Conservation (phyloP, 2,113 vertebrate species). For the Erythrocercus mccallii region DNA sequence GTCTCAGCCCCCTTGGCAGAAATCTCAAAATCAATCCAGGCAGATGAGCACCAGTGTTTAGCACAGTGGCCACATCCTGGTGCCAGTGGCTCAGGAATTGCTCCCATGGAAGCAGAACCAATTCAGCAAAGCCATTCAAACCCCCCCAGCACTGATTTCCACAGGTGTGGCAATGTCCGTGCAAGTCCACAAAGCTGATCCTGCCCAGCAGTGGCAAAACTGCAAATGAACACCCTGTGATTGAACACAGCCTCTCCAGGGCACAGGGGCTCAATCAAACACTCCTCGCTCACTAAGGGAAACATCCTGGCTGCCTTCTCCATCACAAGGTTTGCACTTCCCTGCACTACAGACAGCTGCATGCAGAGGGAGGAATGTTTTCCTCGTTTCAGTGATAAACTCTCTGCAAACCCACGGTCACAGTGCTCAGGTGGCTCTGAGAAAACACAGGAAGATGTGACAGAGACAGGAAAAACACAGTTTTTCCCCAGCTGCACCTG, state of each 20-base stretch:
- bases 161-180: fast-evolving
- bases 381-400: not conserved
- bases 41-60: fast-evolving
- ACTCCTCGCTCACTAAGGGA: no score
- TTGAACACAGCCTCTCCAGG: not conserved
- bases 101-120: not conserved
- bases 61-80: no score
- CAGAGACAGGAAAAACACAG: not conserved
- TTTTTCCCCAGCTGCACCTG: not conserved
- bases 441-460: not conserved
- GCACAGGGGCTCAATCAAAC: not conserved
- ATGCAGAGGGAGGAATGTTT: not conserved
- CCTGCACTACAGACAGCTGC: not conserved
- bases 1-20: not conserved
- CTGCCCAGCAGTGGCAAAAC: not conserved
- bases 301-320: not conserved
- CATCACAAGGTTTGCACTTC: not conserved
- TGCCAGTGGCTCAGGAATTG: not conserved
- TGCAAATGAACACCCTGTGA: not conserved
- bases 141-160: no score
- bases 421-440: not conserved
- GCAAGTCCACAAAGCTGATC: not conserved
- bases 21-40: not conserved
- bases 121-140: not conserved
- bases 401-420: not conserved